These are phyloP conservation scores for Drosophila recens DNA, from an alignment of 2,888 invertebrate species.

Conservation along the genomic window DNA sequence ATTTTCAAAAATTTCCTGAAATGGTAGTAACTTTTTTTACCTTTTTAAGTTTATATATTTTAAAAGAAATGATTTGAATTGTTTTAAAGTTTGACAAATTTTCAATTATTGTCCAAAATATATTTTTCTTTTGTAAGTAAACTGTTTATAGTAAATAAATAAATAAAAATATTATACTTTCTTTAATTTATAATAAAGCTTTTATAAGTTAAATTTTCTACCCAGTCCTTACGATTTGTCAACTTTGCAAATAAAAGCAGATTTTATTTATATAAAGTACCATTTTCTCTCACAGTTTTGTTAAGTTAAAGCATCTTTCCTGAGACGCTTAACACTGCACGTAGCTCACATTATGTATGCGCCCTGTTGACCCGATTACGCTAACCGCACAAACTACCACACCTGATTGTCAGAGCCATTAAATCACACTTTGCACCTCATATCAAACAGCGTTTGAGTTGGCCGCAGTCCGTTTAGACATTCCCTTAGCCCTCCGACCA, in stretches of 20 bases:
- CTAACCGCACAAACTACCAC: constrained; percentile 13
- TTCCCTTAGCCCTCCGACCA: neutral
- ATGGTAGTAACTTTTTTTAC: no score
- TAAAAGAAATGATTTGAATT: no score
- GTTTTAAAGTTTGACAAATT: no score
- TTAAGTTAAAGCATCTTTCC: neutral
- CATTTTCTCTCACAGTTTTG: neutral
- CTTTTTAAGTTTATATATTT: no score
- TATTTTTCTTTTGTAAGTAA: no score
- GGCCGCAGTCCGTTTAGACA: constrained; percentile 32
- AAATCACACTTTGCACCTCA: constrained; percentile 70
- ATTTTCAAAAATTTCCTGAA: no score
- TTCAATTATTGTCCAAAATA: no score
- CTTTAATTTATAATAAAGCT: no score
- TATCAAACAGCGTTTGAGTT: constrained; percentile 45
- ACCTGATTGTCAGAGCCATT: constrained; percentile 27
- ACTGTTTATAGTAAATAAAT: no score
- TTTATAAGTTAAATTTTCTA: no score
- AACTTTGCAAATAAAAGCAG: neutral
- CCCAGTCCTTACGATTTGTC: no score
- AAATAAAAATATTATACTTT: no score
- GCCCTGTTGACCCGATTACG: constrained; percentile 51
- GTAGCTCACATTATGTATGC: constrained; percentile 51
- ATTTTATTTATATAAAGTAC: neutral
- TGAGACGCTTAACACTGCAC: constrained; percentile 11